Conservation (phyloP, 2,113 vertebrate species). For the Cranoglanis bouderius region DNA sequence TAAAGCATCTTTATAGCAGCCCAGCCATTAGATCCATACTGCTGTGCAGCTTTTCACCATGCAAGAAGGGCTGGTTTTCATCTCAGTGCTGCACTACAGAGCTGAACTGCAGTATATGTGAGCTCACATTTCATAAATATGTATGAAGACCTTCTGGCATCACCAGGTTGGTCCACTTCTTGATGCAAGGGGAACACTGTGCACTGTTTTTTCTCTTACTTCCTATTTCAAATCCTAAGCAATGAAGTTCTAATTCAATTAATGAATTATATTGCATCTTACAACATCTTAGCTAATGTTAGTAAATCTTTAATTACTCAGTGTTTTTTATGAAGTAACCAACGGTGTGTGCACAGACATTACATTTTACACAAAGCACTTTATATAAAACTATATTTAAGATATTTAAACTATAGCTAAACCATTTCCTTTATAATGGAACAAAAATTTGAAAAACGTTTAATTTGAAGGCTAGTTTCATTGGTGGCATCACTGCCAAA, state of each 20-base stretch:
- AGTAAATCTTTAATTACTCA: neutral
- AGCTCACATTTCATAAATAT: slow-evolving; percentile 10
- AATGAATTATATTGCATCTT: neutral
- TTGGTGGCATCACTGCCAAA: neutral
- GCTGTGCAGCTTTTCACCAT: neutral
- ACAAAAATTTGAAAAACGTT: too few species aligned
- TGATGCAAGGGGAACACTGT: neutral
- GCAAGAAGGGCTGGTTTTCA: neutral
- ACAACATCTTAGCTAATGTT: neutral
- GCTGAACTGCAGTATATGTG: slow-evolving; percentile 8
- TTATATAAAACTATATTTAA: neutral
- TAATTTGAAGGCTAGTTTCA: neutral
- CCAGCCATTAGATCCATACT: neutral
- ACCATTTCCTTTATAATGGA: neutral
- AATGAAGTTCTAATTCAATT: neutral
- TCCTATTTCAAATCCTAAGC: neutral
- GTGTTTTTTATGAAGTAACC: neutral
- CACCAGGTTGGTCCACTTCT: neutral
- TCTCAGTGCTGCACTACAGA: neutral
- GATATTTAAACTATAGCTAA: neutral
- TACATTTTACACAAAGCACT: neutral
- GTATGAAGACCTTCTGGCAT: neutral
- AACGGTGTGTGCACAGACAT: neutral
- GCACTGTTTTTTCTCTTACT: neutral
- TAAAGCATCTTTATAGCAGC: slow-evolving; percentile 2